These are phyloP conservation scores for Drosophila miranda DNA, from an alignment of 1,140 invertebrate genomes.

Conservation along the genomic window DNA sequence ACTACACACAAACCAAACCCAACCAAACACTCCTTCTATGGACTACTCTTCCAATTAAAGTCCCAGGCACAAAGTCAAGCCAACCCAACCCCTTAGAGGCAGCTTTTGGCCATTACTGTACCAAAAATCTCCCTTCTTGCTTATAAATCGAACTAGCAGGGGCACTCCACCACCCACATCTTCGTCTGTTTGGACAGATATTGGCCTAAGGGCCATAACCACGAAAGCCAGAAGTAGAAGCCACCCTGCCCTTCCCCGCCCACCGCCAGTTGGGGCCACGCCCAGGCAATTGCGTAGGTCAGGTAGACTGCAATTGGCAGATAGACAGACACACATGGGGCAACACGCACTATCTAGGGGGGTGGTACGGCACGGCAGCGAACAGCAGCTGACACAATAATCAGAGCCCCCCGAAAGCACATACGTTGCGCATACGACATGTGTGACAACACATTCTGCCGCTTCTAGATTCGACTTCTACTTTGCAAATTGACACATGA, in stretches of 20 bases:
- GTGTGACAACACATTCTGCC: slow-evolving; percentile 50
- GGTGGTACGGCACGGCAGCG: background rate
- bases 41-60: slow-evolving; percentile 11
- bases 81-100: background rate
- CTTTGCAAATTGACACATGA: slow-evolving; percentile 41
- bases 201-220: slow-evolving; percentile 28
- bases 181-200: slow-evolving; percentile 23
- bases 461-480: background rate
- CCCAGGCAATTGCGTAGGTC: slow-evolving; percentile 60
- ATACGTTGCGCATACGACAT: slow-evolving; percentile 55
- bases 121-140: slow-evolving; percentile 10
- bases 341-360: too few species aligned
- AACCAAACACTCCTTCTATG: background rate
- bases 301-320: slow-evolving; percentile 71
- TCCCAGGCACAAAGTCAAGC: background rate
- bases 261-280: slow-evolving; percentile 16
- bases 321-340: slow-evolving; percentile 6
- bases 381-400: slow-evolving; percentile 38
- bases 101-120: slow-evolving; percentile 43
- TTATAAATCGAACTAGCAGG: slow-evolving; percentile 25
- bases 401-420: slow-evolving; percentile 6
- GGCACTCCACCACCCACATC: too few species aligned
- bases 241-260: slow-evolving; percentile 14
- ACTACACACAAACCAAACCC: background rate
- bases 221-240: slow-evolving; percentile 9